Evolutionary conservation across 2,113 vertebrate species (phyloP), one percentile per base, ranked within the genome.

Genomic region (Oncorhynchus mykiss): DNA sequence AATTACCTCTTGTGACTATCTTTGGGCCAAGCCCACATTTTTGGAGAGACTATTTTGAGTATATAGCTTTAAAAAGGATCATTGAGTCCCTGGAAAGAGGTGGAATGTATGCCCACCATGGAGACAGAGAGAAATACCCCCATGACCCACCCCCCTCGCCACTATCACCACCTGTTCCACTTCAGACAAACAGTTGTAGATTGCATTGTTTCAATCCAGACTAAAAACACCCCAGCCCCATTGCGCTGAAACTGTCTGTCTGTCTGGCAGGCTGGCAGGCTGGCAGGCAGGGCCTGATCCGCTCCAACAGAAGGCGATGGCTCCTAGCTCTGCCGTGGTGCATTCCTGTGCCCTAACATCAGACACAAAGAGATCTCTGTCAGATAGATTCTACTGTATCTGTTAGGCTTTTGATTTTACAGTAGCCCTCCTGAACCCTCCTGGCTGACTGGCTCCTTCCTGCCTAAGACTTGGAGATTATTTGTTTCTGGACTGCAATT

Each of bases 131-230:
- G 39, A 39, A 90, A 88, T 80, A 87, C 79, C 79, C 73, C 72
- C 65, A 11, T 27, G 39, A 9, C 39, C 39, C 39, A 76, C 82
- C 68, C n/a, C 75, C 83, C 81, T 82, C 48, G 81, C 78, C 62
- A 16, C 31, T 31, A 34, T 57, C 71, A 80, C 72, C 71, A 92
- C 90, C 91, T 91, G 91, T 92, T 75, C 79, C 75, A 74, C 65
- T n/a, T 22, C 89, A 83, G 84, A 89, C 78, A 49, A 18, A 57
- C 90, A 90, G 84, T 57, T 57, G 91, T 73, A 83, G 83, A 80
- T 82, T 86, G 77, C 88, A 89, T 92, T 93, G 90, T 91, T 88
- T 79, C 71, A 87, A 73, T 77, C 18, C 48, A 74, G 74, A 70
- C 72, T 72, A 67, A 78, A 77, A 80, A 76, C 64, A 78, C 82